These are phyloP conservation scores for Corydoras sp. DNA, from an alignment of 2,113 vertebrate genomes.

Conservation along the genomic window DNA sequence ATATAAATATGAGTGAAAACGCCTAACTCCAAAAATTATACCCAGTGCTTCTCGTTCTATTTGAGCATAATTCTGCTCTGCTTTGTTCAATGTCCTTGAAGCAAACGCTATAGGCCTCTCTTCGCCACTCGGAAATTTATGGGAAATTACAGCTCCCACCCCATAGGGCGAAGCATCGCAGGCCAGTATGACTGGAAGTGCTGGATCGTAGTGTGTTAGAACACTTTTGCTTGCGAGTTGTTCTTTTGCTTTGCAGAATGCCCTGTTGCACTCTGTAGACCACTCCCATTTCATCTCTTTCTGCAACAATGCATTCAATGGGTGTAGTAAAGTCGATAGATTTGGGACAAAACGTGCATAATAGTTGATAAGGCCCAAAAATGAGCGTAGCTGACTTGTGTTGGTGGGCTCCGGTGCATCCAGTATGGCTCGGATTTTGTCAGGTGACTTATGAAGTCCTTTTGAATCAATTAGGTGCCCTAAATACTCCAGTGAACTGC, in stretches of 20 bases:
- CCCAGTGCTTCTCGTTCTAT: not conserved
- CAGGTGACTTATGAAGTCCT: not conserved
- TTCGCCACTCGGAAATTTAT: no score
- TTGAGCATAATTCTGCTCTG: not conserved
- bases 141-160: no score
- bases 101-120: no score
- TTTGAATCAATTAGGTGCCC: slow-evolving; percentile 3
- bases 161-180: no score
- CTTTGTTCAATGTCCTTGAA: not conserved
- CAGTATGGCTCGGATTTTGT: no score
- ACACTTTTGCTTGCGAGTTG: not conserved
- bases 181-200: no score
- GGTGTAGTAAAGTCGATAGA: not conserved
- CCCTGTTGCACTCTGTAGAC: not conserved
- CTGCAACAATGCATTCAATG: not conserved
- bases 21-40: not conserved
- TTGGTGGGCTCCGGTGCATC: not conserved
- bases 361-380: slow-evolving; percentile 24
- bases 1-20: not conserved
- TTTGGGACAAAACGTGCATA: slow-evolving; percentile 24
- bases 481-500: slow-evolving; percentile 5
- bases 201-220: not conserved
- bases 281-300: not conserved
- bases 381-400: slow-evolving; percentile 11
- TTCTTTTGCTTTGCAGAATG: not conserved